phyloP scores from a whole-genome alignment of 2,888 invertebrate genomes.

The Eutolmus rufibarbis region DNA sequence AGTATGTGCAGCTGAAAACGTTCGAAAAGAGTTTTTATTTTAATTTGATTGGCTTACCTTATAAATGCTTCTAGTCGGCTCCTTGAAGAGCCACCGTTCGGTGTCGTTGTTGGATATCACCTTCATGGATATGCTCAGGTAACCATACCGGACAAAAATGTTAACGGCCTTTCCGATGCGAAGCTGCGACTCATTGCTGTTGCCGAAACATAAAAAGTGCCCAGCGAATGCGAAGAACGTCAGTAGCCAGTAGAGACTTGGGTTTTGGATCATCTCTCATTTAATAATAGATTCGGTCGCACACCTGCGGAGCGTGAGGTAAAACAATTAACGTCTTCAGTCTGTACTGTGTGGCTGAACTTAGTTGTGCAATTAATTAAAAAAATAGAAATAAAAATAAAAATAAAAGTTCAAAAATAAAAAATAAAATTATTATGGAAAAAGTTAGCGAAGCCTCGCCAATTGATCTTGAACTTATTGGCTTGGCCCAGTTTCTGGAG shows the following conservation, averaged over 20 bases:
- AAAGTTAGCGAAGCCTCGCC: background rate
- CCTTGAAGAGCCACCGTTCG: constrained; percentile 75
- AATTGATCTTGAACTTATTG: constrained; percentile 22
- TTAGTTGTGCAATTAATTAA: background rate
- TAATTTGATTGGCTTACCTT: constrained; percentile 53
- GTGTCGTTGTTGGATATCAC: constrained; percentile 83
- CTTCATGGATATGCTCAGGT: constrained; percentile 83
- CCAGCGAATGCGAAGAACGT: constrained; percentile 56
- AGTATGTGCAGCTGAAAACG: background rate
- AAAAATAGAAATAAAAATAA: background rate
- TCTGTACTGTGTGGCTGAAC: background rate
- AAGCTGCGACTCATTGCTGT: constrained; percentile 61
- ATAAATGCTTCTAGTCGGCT: constrained; percentile 69
- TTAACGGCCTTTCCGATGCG: constrained; percentile 84
- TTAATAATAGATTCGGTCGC: constrained; percentile 41
- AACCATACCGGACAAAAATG: constrained; percentile 80
- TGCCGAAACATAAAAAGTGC: constrained; percentile 51
- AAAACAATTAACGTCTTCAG: background rate
- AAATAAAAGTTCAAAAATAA: background rate
- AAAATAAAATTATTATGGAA: background rate
- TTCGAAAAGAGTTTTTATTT: background rate
- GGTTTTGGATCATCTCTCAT: constrained; percentile 58
- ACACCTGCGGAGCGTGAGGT: background rate
- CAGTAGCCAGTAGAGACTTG: constrained; percentile 57
- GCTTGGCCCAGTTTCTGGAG: constrained; percentile 9